Base-by-base conservation (phyloP, 2,888 invertebrate genomes). In the Drosophila fulvimacula region DNA sequence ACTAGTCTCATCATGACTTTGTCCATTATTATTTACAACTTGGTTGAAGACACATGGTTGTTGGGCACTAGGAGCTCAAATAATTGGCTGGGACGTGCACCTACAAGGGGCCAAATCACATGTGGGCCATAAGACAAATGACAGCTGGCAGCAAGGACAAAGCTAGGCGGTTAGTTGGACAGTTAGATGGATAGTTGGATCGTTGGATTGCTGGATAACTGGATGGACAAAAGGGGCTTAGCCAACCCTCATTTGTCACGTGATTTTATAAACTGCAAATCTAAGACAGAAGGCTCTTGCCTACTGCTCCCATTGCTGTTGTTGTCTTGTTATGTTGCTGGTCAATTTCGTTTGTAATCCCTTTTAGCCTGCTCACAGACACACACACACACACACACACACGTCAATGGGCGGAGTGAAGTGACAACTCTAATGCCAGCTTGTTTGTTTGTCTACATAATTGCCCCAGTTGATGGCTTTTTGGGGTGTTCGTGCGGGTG, bases 191-290 rank as follows among this genome's bases (percentile, higher is more conserved):
- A 61, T 76, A 59, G 72, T 38, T 58, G 27, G 53, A 42, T 42
- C 21, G 72, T 38, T 58, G 27, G 53, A 42, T 42, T 21, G 79
- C 44, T 56, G 65, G 52, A 59, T 69, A 27, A 65, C 38, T 63
- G 15, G 58, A 51, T 56, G 63, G 67, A 49, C 69, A 64, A 73
- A 76, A 49, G 46, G 48, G 60, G 62, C 65, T 83, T 78, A 78
- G 83, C 49, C 70, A 70, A 88, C 85, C 84, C 85, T 87, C 79
- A 88, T 87, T 88, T 84, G 84, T 84, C 84, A 87, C 79, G 67
- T 76, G 86, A 88, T 76, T 84, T 84, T 88, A 84, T 88, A 86
- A 87, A 84, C 89, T 88, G 76, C 69, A 76, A 79, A 80, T 85
- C 72, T 64, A 66, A 68, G 53, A 51, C 67, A 62, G 60, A 51